Conservation (phyloP, 2,113 vertebrate species). For the Lophius piscatorius region DNA sequence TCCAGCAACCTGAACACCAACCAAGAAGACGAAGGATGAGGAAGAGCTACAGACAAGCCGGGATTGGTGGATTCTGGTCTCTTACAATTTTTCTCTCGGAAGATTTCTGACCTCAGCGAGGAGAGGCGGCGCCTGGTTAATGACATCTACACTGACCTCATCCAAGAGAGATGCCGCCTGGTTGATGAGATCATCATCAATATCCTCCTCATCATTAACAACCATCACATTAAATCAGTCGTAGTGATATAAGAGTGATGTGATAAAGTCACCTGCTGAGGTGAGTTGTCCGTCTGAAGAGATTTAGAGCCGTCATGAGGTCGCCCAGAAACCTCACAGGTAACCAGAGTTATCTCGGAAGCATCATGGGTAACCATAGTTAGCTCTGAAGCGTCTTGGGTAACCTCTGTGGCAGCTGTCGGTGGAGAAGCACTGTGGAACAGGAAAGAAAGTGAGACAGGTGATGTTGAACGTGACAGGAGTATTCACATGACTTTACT, state of each 20-base stretch:
- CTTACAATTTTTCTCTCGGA: constrained; percentile 78
- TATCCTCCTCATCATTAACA: background rate
- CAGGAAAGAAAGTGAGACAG: constrained; percentile 10
- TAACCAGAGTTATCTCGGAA: background rate
- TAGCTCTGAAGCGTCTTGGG: background rate
- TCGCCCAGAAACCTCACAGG: constrained; percentile 2
- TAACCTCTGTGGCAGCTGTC: background rate
- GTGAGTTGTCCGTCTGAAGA: constrained; percentile 66
- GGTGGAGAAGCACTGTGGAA: constrained; percentile 2
- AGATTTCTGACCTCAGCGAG: constrained; percentile 66
- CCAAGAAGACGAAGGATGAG: background rate
- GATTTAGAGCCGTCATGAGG: constrained; percentile 42
- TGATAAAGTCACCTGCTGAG: constrained; percentile 57
- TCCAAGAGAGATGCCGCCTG: constrained; percentile 43
- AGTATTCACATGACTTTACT: background rate
- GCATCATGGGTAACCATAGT: constrained; percentile 11
- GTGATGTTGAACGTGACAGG: background rate
- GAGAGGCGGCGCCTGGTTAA: constrained; percentile 37
- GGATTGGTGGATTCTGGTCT: background rate
- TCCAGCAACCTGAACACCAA: constrained; percentile 78
- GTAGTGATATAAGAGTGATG: background rate
- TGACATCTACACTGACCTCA: background rate
- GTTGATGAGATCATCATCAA: background rate
- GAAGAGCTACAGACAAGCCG: background rate
- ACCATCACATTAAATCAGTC: background rate